phyloP scores from a whole-genome alignment of 1,140 invertebrate genomes.

The Heliothis virescens region DNA sequence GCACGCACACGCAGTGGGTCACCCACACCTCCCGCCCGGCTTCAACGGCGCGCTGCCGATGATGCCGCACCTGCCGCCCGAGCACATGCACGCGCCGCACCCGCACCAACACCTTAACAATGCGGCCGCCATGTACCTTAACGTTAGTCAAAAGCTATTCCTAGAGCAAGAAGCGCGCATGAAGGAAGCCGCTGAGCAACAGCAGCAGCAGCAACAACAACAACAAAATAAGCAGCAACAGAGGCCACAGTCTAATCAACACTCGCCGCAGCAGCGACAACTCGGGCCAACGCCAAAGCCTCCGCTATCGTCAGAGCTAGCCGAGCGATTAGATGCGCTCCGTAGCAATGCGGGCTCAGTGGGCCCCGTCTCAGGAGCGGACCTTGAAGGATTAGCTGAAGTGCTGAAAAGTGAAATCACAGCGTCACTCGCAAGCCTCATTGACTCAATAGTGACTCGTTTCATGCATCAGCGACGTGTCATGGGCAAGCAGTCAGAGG shows the following conservation, averaged over 20 bases:
- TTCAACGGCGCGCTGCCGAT: constrained; percentile 86
- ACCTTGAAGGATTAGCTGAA: constrained; percentile 95
- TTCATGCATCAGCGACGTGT: constrained; percentile 93
- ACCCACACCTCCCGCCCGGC: constrained; percentile 85
- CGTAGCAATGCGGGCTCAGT: constrained; percentile 87
- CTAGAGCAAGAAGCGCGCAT: constrained; percentile 92
- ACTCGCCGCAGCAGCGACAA: constrained; percentile 86
- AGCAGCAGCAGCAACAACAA: constrained; percentile 78
- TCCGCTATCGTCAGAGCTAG: constrained; percentile 87
- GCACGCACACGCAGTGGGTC: constrained; percentile 85
- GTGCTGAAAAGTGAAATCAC: constrained; percentile 96
- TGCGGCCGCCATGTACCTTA: constrained; percentile 92
- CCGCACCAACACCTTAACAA: constrained; percentile 88
- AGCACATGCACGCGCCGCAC: constrained; percentile 86
- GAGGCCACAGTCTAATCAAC: constrained; percentile 86
- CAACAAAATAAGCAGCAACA: constrained; percentile 83
- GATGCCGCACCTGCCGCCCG: constrained; percentile 87
- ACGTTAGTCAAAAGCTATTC: constrained; percentile 90
- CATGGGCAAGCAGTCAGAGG: constrained; percentile 91
- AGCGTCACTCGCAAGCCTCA: constrained; percentile 93
- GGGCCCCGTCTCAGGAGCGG: constrained; percentile 89
- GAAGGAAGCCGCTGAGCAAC: constrained; percentile 89
- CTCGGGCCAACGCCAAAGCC: constrained; percentile 82
- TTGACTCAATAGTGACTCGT: constrained; percentile 94
- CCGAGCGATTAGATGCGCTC: constrained; percentile 89